phyloP scores from a whole-genome alignment of 2,797 vertebrate genomes.

The Micrastur ruficollis region DNA sequence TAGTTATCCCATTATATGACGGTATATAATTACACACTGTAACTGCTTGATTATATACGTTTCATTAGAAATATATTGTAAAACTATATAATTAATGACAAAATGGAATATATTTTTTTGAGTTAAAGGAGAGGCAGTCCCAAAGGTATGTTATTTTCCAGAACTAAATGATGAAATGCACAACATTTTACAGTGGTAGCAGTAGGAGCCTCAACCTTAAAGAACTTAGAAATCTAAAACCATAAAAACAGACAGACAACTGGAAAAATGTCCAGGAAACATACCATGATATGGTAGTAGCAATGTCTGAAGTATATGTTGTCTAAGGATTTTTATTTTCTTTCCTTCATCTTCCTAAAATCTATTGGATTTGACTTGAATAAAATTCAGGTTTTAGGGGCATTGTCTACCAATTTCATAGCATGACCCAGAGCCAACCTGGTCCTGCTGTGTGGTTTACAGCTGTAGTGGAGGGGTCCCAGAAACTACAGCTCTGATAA shows the following conservation, averaged over 20 bases:
- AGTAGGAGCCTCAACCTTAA: background rate
- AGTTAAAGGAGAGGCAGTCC: background rate
- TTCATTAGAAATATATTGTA: background rate
- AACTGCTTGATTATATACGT: background rate
- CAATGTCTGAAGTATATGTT: background rate
- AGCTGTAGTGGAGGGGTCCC: background rate
- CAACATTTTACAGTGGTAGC: background rate
- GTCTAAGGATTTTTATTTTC: background rate
- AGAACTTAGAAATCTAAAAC: background rate
- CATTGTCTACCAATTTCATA: background rate
- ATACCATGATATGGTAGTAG: background rate
- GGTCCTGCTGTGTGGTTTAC: background rate
- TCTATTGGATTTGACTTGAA: background rate
- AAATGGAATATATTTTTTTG: background rate
- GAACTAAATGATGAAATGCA: background rate
- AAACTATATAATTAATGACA: background rate
- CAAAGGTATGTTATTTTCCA: background rate
- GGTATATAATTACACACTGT: background rate
- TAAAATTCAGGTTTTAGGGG: background rate
- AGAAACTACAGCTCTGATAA: background rate
- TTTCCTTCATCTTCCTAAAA: background rate
- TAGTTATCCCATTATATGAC: background rate
- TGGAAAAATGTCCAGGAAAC: background rate
- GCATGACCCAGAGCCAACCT: fast-evolving
- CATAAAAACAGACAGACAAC: background rate